Base-by-base conservation (phyloP, 2,888 invertebrate genomes). In the Cephonodes hylas region DNA sequence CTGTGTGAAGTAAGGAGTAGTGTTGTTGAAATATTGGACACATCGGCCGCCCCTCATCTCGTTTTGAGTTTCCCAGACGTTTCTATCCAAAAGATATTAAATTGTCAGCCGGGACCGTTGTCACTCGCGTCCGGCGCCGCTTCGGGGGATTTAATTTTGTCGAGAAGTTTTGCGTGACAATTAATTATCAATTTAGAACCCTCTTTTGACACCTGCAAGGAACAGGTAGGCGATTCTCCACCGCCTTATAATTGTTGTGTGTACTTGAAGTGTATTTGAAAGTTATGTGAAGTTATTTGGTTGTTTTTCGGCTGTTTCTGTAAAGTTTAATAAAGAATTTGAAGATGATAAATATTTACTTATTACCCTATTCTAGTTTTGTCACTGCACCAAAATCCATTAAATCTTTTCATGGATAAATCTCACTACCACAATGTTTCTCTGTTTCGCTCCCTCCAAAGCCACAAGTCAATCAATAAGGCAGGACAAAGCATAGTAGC, bases 121-220 rank as follows among this genome's bases (percentile, higher is more conserved):
- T 78, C 77, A 73, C 68, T 71, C 64, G 64, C 73, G 76, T 73
- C 77, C 73, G 74, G 78, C 79, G 78, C 84, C 84, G 85, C 85
- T 83, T 80, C 84, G 88, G 86, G 88, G 90, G 86, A 86, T 90
- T 90, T 88, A 88, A 90, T 90, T 88, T 88, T 85, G 84, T 77
- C 80, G 79, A 85, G 80, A 91, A 91, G 80, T 91, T 91, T 86
- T 80, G 79, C 83, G 85, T 83, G 84, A 89, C 90, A 90, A 90
- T 91, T 92, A 91, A 91, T 91, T 91, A 91, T 88, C 88, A 85
- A 88, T 89, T 86, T 85, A 72, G 77, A 75, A 75, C 85, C 84
- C 85, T 81, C 81, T 80, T 82, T 84, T 85, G 88, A 84, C 86
- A 86, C 88, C 86, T 86, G 83, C 75, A 77, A 82, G 80, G 68